A percentile compares a stretch with the other conserved stretches of the same genome.
phyloP scores from a whole-genome alignment of 2,113 vertebrate genomes.

The Mungos mungo region DNA sequence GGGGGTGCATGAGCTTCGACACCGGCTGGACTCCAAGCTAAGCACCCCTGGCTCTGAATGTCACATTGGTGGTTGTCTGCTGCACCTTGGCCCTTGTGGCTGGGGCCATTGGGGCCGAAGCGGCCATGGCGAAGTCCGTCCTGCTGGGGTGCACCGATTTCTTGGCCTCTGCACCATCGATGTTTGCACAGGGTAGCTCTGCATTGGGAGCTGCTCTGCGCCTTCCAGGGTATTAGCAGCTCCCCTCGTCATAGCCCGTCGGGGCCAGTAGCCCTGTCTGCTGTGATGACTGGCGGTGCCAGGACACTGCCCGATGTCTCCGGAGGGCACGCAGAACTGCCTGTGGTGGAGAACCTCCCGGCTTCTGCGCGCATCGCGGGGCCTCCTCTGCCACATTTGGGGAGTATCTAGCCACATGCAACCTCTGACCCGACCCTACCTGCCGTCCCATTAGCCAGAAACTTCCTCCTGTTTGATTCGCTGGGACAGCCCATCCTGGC shows the following conservation, averaged over 20 bases:
- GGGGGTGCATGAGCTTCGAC: fast-evolving
- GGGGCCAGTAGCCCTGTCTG: background rate
- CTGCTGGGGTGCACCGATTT: background rate
- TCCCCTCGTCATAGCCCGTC: no score
- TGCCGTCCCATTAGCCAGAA: fast-evolving
- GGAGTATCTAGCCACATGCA: background rate
- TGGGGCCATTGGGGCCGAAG: fast-evolving
- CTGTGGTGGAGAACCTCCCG: fast-evolving
- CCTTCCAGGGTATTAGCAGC: background rate
- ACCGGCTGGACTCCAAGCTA: background rate
- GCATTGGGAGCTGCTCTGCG: background rate
- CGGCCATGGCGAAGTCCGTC: background rate
- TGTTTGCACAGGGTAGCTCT: background rate
- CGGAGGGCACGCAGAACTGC: background rate
- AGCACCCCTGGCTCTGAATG: background rate
- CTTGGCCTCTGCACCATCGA: background rate
- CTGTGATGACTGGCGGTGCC: fast-evolving
- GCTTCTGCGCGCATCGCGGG: fast-evolving
- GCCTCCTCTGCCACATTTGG: background rate
- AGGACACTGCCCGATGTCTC: background rate
- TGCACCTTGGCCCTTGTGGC: background rate
- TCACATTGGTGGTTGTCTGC: background rate
- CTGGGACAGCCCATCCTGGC: background rate
- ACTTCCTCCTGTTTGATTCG: no score
- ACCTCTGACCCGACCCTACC: background rate